Conservation (phyloP, 2,888 invertebrate species). For the Pseudeuparius sepicola region DNA sequence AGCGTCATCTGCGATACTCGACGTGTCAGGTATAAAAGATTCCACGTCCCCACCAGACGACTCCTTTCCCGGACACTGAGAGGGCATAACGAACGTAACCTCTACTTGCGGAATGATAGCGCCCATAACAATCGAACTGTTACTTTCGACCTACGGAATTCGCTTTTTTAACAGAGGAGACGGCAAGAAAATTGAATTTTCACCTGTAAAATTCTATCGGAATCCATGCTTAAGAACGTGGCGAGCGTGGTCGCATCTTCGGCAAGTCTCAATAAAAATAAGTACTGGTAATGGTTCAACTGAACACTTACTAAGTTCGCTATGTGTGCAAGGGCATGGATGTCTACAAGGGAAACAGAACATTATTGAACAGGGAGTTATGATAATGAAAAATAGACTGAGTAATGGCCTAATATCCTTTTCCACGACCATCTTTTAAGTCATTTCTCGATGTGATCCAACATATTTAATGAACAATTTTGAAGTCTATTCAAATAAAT, state of each 20-base stretch:
- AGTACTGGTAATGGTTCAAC: slow-evolving; percentile 86
- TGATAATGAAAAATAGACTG: too few relatives aligned
- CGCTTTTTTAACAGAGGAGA: slow-evolving; percentile 3
- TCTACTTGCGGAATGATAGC: slow-evolving; percentile 78
- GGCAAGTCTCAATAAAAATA: slow-evolving; percentile 75
- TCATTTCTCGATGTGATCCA: too few relatives aligned
- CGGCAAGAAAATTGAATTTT: too few relatives aligned
- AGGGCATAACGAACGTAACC: slow-evolving; percentile 78
- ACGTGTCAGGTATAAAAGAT: slow-evolving; percentile 71
- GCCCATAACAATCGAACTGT: slow-evolving; percentile 56
- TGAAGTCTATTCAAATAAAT: too few relatives aligned
- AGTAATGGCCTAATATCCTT: too few relatives aligned
- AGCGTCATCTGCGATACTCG: slow-evolving; percentile 70
- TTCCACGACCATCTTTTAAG: too few relatives aligned
- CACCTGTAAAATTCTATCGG: slow-evolving; percentile 56
- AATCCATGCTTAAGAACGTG: slow-evolving; percentile 69
- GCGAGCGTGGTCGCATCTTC: slow-evolving; percentile 73
- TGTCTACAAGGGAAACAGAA: too few relatives aligned
- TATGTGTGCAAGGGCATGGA: slow-evolving; percentile 73
- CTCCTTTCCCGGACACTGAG: slow-evolving; percentile 74
- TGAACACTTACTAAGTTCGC: slow-evolving; percentile 80
- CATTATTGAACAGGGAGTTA: too few relatives aligned
- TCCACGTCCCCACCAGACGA: slow-evolving; percentile 76
- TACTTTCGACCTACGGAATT: slow-evolving; percentile 36
- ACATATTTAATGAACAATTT: too few relatives aligned